A percentile compares a stretch with the other conserved stretches of the same genome.
Conservation (phyloP, 2,113 vertebrate genomes). For the Conger conger region DNA sequence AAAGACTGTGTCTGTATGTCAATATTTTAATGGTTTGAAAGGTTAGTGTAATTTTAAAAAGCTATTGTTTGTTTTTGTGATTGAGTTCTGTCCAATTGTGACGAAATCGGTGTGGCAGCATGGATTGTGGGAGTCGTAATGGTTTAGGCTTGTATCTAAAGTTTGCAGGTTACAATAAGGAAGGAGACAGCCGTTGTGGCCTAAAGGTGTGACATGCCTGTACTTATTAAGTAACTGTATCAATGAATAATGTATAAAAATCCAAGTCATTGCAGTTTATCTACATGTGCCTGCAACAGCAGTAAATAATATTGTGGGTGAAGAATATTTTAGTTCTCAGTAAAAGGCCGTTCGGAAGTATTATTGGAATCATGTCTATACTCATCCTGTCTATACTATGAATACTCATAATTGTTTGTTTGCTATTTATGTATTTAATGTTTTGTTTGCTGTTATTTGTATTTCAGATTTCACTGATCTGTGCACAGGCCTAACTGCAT, state of each 20-base stretch:
- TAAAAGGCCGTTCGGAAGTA: neutral
- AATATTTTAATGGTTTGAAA: neutral
- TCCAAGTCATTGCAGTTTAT: neutral
- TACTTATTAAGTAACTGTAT: neutral
- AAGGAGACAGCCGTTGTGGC: too few species aligned
- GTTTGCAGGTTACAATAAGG: too few species aligned
- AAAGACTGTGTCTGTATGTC: neutral
- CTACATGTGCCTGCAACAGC: neutral
- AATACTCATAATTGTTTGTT: neutral
- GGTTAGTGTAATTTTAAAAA: neutral
- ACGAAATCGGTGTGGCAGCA: neutral
- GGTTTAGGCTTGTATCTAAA: neutral
- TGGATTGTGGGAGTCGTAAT: neutral
- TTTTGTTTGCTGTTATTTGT: constrained; percentile 1
- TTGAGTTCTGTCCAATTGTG: too few species aligned
- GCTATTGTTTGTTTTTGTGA: neutral
- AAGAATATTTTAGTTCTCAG: neutral
- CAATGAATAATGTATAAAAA: neutral
- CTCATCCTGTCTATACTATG: neutral
- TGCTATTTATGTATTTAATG: neutral
- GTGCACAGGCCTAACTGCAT: neutral
- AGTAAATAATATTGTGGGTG: neutral
- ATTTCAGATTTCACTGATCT: neutral
- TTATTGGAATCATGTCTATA: neutral
- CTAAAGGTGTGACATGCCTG: neutral